Evolutionary conservation across 2,888 invertebrate species (phyloP).

Genomic region (Papilio protenor): DNA sequence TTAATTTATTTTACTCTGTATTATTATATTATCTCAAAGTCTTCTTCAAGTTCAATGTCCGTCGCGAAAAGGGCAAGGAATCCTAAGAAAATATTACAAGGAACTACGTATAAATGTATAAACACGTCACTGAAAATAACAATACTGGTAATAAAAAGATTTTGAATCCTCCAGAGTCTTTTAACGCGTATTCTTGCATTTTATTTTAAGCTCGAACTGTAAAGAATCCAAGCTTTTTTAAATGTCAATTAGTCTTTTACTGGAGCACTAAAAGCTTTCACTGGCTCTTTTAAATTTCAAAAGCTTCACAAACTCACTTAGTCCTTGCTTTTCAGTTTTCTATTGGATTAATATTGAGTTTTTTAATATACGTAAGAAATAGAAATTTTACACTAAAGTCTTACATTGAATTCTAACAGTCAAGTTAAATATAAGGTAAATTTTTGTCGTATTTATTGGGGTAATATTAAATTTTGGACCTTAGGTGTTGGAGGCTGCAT

Average conservation of each 20-base stretch:
- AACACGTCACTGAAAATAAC: background rate
- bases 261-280: slow-evolving; percentile 33
- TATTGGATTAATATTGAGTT: slow-evolving; percentile 14
- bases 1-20: slow-evolving; percentile 13
- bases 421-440: too few species aligned
- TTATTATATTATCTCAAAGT: slow-evolving; percentile 15
- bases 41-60: background rate
- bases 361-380: background rate
- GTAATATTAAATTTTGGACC: too few species aligned
- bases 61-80: background rate
- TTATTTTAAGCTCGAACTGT: slow-evolving; percentile 4
- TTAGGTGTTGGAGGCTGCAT: too few species aligned
- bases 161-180: background rate
- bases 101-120: background rate
- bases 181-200: background rate
- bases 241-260: slow-evolving; percentile 35
- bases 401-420: background rate
- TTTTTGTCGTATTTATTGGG: too few species aligned
- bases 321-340: slow-evolving; percentile 19
- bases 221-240: slow-evolving; percentile 26
- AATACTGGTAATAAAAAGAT: background rate
- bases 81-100: background rate
- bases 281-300: slow-evolving; percentile 30
- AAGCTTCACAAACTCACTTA: slow-evolving; percentile 36
- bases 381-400: background rate